Conservation (phyloP, 2,113 vertebrate genomes). For the Oryzias melastigma region DNA sequence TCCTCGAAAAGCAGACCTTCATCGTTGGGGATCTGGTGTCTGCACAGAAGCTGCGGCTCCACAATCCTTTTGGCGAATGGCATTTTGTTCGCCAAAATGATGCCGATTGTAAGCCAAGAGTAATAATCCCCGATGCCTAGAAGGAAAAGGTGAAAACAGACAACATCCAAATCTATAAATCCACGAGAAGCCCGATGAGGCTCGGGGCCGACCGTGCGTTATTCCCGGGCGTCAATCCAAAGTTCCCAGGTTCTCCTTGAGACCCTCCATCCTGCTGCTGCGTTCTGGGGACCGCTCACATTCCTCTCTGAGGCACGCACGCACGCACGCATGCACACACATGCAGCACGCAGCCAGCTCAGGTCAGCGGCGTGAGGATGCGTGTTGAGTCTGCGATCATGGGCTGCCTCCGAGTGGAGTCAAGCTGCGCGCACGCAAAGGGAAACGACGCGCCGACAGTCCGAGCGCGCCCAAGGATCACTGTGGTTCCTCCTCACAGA, state of each 20-base stretch:
- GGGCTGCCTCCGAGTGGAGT: constrained; percentile 63
- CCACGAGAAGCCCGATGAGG: constrained; percentile 61
- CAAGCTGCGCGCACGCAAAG: constrained; percentile 12
- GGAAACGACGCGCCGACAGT: constrained; percentile 7
- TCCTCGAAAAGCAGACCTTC: constrained; percentile 83
- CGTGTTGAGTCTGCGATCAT: constrained; percentile 72
- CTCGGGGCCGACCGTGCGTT: constrained; percentile 65
- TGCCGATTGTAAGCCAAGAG: constrained; percentile 52
- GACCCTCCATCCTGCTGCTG: constrained; percentile 75
- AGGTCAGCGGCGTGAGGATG: constrained; percentile 72
- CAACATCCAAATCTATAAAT: constrained; percentile 72
- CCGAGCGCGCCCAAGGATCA: constrained; percentile 8
- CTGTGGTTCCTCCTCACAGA: constrained; percentile 13
- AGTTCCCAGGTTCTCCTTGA: constrained; percentile 77
- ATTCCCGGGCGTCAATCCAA: constrained; percentile 78
- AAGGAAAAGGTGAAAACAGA: constrained; percentile 54
- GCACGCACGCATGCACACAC: constrained; percentile 59
- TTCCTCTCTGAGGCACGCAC: constrained; percentile 65
- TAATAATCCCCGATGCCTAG: constrained; percentile 57
- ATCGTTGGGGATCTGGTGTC: constrained; percentile 83
- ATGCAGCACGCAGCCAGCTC: constrained; percentile 68
- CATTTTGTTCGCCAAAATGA: constrained; percentile 79
- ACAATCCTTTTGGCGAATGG: constrained; percentile 94
- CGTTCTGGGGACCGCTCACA: constrained; percentile 69
- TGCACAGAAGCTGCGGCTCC: constrained; percentile 93